Percentiles rank a stretch among this genome's conserved stretches.
Evolutionary conservation across 2,113 vertebrate species (phyloP).

Genomic region (Tylochromis polylepis): DNA sequence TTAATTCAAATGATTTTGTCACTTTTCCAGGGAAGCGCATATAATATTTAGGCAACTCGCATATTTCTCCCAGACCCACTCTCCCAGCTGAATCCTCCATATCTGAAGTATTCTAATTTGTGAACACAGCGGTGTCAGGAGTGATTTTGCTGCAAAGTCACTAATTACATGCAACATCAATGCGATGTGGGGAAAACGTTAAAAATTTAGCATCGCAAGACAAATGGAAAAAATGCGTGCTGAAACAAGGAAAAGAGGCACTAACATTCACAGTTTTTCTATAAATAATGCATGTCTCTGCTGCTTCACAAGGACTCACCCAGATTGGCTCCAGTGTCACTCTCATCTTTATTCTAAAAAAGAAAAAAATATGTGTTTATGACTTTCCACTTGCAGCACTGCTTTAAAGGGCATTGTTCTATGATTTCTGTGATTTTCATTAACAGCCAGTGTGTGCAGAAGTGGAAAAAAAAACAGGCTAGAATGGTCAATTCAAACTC

Average conservation of each 20-base stretch:
- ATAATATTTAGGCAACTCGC: constrained; percentile 92
- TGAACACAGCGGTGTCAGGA: constrained; percentile 91
- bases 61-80: constrained; percentile 74
- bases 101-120: constrained; percentile 92
- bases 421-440: constrained; percentile 29
- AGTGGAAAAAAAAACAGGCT: background rate
- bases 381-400: constrained; percentile 31
- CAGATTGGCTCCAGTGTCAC: constrained; percentile 39
- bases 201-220: constrained; percentile 97
- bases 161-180: constrained; percentile 96
- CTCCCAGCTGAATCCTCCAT: constrained; percentile 87
- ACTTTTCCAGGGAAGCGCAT: constrained; percentile 84
- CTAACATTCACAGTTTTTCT: constrained; percentile 83
- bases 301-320: constrained; percentile 22
- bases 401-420: constrained; percentile 43
- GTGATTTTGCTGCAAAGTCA: constrained; percentile 93
- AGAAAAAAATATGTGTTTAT: constrained; percentile 29
- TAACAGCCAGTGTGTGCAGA: constrained; percentile 27
- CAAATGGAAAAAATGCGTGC: constrained; percentile 87
- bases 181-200: constrained; percentile 90
- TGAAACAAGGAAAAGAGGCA: constrained; percentile 88
- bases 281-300: constrained; percentile 92
- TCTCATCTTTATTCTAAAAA: constrained; percentile 20
- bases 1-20: constrained; percentile 95
- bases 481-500: background rate